Evolutionary conservation across 2,113 vertebrate genomes (phyloP), one percentile per base, ranked within the genome.

Genomic region (Misgurnus mizolepis): DNA sequence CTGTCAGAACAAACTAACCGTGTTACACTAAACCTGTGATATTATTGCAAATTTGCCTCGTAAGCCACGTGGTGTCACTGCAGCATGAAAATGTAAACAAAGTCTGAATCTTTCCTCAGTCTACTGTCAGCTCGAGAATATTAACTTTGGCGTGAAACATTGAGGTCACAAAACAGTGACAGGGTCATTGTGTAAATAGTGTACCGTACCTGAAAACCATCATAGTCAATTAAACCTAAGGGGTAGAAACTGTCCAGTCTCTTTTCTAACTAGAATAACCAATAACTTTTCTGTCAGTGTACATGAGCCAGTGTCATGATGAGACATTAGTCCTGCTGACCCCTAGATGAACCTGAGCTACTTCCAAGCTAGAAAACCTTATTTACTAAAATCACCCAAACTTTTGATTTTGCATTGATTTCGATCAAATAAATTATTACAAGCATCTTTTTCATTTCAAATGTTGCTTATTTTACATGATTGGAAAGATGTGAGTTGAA

Each of bases 381-480:
- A 85, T 87, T 62, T 8, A 80, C 77, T 47, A 39, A 22, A 17
- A 58, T 64, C 3, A 68, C 80, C 78, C 76, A 82, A 17, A 15
- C 15, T 85, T 41, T 83, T 79, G 27, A 34, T 34, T 34, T 50
- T 83, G 53, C 45, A 1, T 15, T 67, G 41, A 2, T 64, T 34
- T 27, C 71, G 83, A 80, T 84, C 67, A 75, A 39, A 78, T 64
- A 47, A n/a, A 62, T 83, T 89, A 17, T 84, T 80, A 62, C 2
- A 34, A 34, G 27, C 27, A 34, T 34, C 1, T 83, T 81, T 88
- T 9, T 70, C 75, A 76, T 84, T 79, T 65, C 10, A 9, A 5
- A 64, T 74, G 65, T n/a, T 79, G 66, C 79, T 34, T 80, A 49
- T 89, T 91, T 90, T 89, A 81, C 87, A 86, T 88, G 88, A 84